Evolutionary conservation across 2,113 vertebrate genomes (phyloP).

Genomic region (Gorsachius goisagi): DNA sequence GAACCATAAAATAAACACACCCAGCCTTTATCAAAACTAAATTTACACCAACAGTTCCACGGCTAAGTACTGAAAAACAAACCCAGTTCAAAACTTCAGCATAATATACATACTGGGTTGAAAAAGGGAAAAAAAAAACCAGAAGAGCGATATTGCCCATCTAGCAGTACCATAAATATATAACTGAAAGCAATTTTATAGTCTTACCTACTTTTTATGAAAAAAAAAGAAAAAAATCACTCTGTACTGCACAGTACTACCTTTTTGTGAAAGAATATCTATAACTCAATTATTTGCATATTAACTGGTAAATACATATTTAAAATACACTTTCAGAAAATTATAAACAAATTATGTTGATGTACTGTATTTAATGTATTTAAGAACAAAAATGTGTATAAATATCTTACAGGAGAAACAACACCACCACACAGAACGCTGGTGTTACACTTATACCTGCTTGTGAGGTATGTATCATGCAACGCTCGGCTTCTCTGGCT

Average conservation of each 20-base stretch:
- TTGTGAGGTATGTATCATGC: slow-evolving; percentile 57
- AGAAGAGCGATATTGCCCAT: slow-evolving; percentile 50
- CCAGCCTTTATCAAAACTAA: slow-evolving; percentile 75
- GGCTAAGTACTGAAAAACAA: slow-evolving; percentile 74
- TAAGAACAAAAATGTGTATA: slow-evolving; percentile 61
- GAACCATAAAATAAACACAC: slow-evolving; percentile 76
- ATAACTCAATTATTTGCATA: slow-evolving; percentile 76
- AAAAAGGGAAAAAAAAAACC: slow-evolving; percentile 29
- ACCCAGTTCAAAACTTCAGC: slow-evolving; percentile 72
- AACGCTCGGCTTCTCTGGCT: slow-evolving; percentile 53
- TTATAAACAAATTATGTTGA: slow-evolving; percentile 67
- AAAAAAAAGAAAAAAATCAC: slow-evolving; percentile 30
- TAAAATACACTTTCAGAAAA: slow-evolving; percentile 77
- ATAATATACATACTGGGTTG: slow-evolving; percentile 76
- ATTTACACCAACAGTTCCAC: slow-evolving; percentile 75
- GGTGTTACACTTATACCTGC: slow-evolving; percentile 66
- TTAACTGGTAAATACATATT: slow-evolving; percentile 75
- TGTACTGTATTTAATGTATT: slow-evolving; percentile 50
- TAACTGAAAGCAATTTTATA: slow-evolving; percentile 77
- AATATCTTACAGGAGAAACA: slow-evolving; percentile 75
- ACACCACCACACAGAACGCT: slow-evolving; percentile 66
- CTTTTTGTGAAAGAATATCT: slow-evolving; percentile 70
- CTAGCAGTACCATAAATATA: slow-evolving; percentile 83
- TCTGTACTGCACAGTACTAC: slow-evolving; percentile 65
- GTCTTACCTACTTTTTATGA: slow-evolving; percentile 67